Conservation (phyloP, 2,888 invertebrate genomes). For the Alloplasta piceator region DNA sequence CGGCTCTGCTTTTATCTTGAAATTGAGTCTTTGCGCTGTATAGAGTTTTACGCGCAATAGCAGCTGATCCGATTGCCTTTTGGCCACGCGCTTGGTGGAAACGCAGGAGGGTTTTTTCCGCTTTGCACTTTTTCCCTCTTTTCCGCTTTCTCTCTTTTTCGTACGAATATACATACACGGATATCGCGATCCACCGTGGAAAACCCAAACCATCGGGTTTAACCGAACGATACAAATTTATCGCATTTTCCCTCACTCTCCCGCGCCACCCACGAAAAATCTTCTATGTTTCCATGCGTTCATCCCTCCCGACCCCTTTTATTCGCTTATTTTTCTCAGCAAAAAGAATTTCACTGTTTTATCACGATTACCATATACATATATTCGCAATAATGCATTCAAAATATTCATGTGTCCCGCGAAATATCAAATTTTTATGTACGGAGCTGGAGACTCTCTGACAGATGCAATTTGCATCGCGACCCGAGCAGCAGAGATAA, state of each 20-base stretch:
- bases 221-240: constrained; percentile 53
- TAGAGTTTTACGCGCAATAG: constrained; percentile 32
- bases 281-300: constrained; percentile 4
- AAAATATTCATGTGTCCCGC: constrained; percentile 13
- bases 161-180: too few species aligned
- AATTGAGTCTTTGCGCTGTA: constrained; percentile 39
- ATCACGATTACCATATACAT: constrained; percentile 33
- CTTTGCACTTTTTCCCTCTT: constrained; percentile 18
- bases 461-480: constrained; percentile 62
- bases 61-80: constrained; percentile 59
- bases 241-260: constrained; percentile 42
- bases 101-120: not conserved
- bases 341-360: constrained; percentile 30
- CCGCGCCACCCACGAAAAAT: not conserved
- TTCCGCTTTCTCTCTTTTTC: not conserved
- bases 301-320: constrained; percentile 21
- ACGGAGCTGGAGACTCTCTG: constrained; percentile 21
- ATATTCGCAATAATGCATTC: not conserved
- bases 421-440: constrained; percentile 32
- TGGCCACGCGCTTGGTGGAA: constrained; percentile 42
- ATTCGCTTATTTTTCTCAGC: constrained; percentile 41
- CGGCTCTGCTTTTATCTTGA: constrained; percentile 54
- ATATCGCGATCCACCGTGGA: constrained; percentile 5
- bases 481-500: constrained; percentile 49
- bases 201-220: constrained; percentile 44